phyloP scores from a whole-genome alignment of 2,113 vertebrate genomes.

The Psittacara wagleri region DNA sequence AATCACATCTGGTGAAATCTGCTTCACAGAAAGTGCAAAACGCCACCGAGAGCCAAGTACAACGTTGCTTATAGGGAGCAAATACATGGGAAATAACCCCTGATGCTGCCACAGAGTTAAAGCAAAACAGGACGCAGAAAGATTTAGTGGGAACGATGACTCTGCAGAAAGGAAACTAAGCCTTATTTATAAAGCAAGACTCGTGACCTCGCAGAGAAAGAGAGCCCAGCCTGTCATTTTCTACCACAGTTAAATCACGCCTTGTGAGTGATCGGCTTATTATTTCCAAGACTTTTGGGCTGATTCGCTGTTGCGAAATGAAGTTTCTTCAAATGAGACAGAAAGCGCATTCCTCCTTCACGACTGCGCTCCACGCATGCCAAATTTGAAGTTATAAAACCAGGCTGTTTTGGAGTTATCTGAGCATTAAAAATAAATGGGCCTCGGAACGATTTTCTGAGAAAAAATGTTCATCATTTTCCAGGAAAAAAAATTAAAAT shows the following conservation, averaged over 20 bases:
- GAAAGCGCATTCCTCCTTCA: slow-evolving; percentile 38
- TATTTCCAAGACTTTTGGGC: slow-evolving; percentile 35
- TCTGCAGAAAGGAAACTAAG: slow-evolving; percentile 53
- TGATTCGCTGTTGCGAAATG: slow-evolving; percentile 36
- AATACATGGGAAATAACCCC: not conserved
- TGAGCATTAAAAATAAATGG: not conserved
- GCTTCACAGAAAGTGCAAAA: not conserved
- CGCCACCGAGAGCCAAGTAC: not conserved
- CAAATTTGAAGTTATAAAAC: slow-evolving; percentile 40
- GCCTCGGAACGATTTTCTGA: not conserved
- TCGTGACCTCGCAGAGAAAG: not conserved
- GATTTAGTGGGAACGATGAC: slow-evolving; percentile 48
- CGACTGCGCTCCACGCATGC: not conserved
- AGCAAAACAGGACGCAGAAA: slow-evolving; percentile 39
- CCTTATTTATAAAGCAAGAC: slow-evolving; percentile 25
- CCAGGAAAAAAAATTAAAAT: not conserved
- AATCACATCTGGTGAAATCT: not conserved
- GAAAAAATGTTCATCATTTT: not conserved
- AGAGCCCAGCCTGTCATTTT: slow-evolving; percentile 27
- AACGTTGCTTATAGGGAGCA: not conserved
- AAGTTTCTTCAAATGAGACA: not conserved
- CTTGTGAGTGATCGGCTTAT: not conserved
- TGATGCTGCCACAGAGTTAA: not conserved
- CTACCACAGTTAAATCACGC: not conserved
- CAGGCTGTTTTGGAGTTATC: slow-evolving; percentile 19